phyloP scores from a whole-genome alignment of 2,888 invertebrate species.

The Acleris holmiana region DNA sequence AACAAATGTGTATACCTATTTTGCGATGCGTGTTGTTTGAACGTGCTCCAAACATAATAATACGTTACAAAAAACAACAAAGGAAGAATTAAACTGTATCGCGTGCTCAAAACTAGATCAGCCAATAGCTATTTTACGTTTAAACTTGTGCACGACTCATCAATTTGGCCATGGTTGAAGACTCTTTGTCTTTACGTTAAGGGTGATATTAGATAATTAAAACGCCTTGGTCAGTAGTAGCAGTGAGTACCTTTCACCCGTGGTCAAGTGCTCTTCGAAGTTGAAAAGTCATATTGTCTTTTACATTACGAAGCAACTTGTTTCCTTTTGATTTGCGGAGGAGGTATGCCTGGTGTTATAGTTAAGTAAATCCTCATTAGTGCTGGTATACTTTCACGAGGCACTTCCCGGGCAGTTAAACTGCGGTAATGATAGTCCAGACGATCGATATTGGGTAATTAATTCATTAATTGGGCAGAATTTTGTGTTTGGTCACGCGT shows the following conservation, averaged over 20 bases:
- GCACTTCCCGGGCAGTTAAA: slow-evolving; percentile 44
- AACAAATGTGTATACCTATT: not conserved
- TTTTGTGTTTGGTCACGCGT: slow-evolving; percentile 12
- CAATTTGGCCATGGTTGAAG: not conserved
- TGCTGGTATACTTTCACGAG: slow-evolving; percentile 58
- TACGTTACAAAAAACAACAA: slow-evolving; percentile 31
- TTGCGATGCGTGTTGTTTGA: slow-evolving; percentile 5
- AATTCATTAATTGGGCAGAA: slow-evolving; percentile 22
- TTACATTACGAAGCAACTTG: not conserved
- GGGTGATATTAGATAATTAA: not conserved
- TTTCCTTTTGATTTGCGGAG: slow-evolving; percentile 17
- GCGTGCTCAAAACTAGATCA: slow-evolving; percentile 36
- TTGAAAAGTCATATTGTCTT: not conserved
- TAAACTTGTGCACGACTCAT: slow-evolving; percentile 6
- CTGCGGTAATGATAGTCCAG: slow-evolving; percentile 8
- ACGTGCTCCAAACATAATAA: slow-evolving; percentile 15
- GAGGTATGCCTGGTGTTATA: slow-evolving; percentile 42
- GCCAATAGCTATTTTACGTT: slow-evolving; percentile 24
- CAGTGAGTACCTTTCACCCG: slow-evolving; percentile 57
- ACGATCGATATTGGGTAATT: slow-evolving; percentile 23
- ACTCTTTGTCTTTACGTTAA: not conserved
- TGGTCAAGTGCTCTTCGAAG: slow-evolving; percentile 42
- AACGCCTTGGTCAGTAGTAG: slow-evolving; percentile 30
- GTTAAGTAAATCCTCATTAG: slow-evolving; percentile 53
- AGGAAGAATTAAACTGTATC: slow-evolving; percentile 26